Evolutionary conservation across 2,113 vertebrate genomes (phyloP).

Genomic region (Alces alces): DNA sequence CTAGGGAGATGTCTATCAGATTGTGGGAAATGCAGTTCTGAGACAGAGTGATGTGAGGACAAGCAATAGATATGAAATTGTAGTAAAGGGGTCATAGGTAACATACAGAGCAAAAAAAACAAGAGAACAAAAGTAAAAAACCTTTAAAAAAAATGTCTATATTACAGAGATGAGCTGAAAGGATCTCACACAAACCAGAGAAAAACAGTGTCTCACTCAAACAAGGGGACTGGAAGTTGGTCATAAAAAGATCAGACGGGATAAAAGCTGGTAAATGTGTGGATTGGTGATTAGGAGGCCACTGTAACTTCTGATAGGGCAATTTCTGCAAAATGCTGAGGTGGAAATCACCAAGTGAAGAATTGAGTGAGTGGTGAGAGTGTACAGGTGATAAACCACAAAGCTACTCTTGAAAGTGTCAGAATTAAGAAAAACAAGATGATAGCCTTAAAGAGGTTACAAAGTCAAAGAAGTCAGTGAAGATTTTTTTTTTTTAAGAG

Average conservation of each 20-base stretch:
- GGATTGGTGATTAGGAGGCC: background rate
- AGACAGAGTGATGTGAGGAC: background rate
- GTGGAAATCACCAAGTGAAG: background rate
- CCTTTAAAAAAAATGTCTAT: background rate
- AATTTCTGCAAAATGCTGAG: background rate
- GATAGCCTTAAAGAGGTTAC: background rate
- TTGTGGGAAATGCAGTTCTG: background rate
- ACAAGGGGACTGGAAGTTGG: background rate
- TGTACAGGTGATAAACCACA: background rate
- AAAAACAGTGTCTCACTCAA: conserved; percentile 7
- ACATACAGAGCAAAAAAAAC: background rate
- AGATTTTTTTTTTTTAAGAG: background rate
- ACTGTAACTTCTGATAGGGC: background rate
- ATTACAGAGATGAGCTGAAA: background rate
- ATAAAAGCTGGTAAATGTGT: background rate
- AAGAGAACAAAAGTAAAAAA: background rate
- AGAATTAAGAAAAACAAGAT: background rate
- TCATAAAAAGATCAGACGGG: background rate
- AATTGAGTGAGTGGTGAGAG: background rate
- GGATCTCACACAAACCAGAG: background rate
- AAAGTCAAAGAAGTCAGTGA: background rate
- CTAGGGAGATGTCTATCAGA: background rate
- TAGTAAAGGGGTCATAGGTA: background rate
- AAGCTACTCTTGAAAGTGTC: background rate
- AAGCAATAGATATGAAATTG: background rate